Conservation (phyloP, 2,888 invertebrate species). For the Digitonthophagus gazella region DNA sequence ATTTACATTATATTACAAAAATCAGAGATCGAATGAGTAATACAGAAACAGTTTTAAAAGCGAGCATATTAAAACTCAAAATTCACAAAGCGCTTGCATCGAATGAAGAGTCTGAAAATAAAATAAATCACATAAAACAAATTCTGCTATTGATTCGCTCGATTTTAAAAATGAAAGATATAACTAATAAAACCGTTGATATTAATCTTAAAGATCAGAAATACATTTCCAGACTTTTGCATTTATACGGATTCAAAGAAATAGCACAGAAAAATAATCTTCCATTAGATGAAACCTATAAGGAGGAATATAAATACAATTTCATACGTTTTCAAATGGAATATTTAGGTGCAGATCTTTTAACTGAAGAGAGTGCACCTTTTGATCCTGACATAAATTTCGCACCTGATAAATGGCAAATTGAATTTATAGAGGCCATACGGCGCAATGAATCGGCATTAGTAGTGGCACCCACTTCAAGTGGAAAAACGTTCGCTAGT, state of each 20-base stretch:
- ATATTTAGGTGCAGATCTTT: slow-evolving; percentile 32
- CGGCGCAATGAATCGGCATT: slow-evolving; percentile 45
- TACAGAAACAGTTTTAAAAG: slow-evolving; percentile 8
- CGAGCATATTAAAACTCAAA: slow-evolving; percentile 16
- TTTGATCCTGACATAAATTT: slow-evolving; percentile 34
- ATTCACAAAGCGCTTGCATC: not conserved
- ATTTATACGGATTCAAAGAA: slow-evolving; percentile 27
- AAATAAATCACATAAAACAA: slow-evolving; percentile 12
- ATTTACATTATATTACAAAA: not conserved
- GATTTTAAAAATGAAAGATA: slow-evolving; percentile 11
- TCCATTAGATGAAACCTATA: slow-evolving; percentile 15
- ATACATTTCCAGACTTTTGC: slow-evolving; percentile 27
- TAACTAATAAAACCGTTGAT: not conserved
- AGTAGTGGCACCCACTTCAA: slow-evolving; percentile 48
- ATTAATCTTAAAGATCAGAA: slow-evolving; percentile 18
- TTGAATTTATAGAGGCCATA: slow-evolving; percentile 44
- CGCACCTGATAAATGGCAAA: slow-evolving; percentile 47
- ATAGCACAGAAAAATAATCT: slow-evolving; percentile 28
- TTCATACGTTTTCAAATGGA: slow-evolving; percentile 34
- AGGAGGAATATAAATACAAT: slow-evolving; percentile 8
- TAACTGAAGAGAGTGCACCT: slow-evolving; percentile 23
- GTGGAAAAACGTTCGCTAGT: slow-evolving; percentile 48
- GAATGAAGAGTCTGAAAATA: not conserved
- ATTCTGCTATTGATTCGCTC: slow-evolving; percentile 18
- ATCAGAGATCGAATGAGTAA: not conserved